Base-by-base conservation (phyloP, 2,113 vertebrate genomes). In the Apistogramma diplotaenia region DNA sequence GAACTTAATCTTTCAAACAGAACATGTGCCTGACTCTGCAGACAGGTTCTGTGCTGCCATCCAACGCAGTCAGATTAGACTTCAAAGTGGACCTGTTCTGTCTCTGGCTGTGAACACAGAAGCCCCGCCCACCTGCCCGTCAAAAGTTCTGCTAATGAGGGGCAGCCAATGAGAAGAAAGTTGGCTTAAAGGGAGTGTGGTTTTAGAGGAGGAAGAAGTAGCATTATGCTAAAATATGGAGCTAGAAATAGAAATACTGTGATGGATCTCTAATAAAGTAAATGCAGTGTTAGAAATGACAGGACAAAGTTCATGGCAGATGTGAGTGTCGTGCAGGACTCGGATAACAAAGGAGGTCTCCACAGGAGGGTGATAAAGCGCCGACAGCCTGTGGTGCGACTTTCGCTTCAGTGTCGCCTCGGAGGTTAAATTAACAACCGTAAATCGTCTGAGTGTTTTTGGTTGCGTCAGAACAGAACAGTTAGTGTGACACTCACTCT, bases 401-500 rank as follows among this genome's bases (percentile, higher is more conserved):
- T 46, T 67, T 67, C 37, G 46, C 61, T 27, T 67, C 40, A 19
- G 15, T 0, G 3, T 27, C 37, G 4, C 27, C 23, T 46, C 61
- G 18, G 35, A 15, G 13, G 59, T 65, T 65, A 21, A 65, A 6
- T 25, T 65, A 21, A 65, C 35, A 65, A 43, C 61, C 15, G 18
- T 65, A 27, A 27, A 65, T 27, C 46, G 13, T 37, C 37, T 21
- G 33, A 62, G 19, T 40, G n/a, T 62, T n/a, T 27, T 23, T 46
- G 62, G 21, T 46, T 46, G 40, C 23, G 27, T 67, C 16, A 67
- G 40, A 23, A 65, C 19, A 10, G 18, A 9, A 25, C 54, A 23
- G n/a, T 11, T 55, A 13, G 71, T 46, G 19, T 40, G 59, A 62
- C 21, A 6, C 93, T 95, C 89, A 99, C 98, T 29, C 97, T 95